Conservation (phyloP, 2,113 vertebrate species). For the Phainopepla nitens region DNA sequence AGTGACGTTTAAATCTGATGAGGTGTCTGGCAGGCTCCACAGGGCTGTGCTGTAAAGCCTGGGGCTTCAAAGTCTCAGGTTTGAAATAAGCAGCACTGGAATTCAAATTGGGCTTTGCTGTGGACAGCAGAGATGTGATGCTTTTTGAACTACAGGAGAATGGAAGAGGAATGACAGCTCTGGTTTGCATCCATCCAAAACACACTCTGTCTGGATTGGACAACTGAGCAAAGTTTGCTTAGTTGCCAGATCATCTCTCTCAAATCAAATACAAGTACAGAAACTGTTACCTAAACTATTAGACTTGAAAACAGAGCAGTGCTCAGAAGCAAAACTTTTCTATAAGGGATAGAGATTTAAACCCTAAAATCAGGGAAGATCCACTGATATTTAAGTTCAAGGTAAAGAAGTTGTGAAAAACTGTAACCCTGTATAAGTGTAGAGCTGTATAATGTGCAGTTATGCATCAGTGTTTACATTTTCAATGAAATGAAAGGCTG, state of each 20-base stretch:
- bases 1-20: conserved; percentile 15
- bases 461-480: background rate
- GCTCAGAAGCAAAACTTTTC: background rate
- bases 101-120: conserved; percentile 29
- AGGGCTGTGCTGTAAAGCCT: background rate
- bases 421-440: background rate
- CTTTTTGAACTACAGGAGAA: background rate
- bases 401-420: background rate
- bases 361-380: background rate
- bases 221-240: background rate
- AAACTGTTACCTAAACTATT: background rate
- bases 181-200: background rate
- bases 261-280: background rate
- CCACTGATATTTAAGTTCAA: background rate
- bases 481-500: background rate
- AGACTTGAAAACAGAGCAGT: background rate
- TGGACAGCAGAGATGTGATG: conserved; percentile 19
- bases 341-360: background rate
- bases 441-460: background rate
- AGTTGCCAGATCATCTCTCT: background rate
- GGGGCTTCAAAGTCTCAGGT: background rate
- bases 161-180: background rate
- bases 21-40: conserved; percentile 29
- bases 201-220: background rate
- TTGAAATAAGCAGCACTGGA: conserved; percentile 50